These are phyloP conservation scores for Varecia variegata DNA, from an alignment of 2,797 vertebrate genomes.

Conservation along the genomic window DNA sequence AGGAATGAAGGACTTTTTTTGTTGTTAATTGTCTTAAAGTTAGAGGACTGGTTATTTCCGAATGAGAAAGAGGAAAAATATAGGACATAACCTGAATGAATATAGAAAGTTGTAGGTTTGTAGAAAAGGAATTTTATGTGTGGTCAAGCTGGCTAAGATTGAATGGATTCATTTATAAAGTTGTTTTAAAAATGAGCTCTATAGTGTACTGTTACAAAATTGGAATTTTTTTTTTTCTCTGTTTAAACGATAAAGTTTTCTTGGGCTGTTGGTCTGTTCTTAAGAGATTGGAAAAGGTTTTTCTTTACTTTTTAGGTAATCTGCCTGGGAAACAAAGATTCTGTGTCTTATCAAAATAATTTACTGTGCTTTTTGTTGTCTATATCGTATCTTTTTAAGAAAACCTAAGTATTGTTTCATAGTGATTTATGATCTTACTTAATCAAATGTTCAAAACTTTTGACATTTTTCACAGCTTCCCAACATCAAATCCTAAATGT, in stretches of 20 bases:
- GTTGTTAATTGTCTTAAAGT: background rate
- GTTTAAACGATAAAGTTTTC: background rate
- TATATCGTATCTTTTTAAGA: background rate
- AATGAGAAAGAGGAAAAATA: slow-evolving; percentile 14
- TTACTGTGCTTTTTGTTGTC: background rate
- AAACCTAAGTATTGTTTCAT: background rate
- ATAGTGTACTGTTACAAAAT: background rate
- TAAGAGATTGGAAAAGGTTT: background rate
- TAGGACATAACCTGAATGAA: background rate
- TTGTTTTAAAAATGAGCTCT: background rate
- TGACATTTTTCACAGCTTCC: background rate
- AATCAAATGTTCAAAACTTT: background rate
- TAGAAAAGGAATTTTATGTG: background rate
- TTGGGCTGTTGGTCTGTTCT: background rate
- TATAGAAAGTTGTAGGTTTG: background rate
- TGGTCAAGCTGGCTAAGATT: background rate
- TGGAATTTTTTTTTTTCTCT: background rate
- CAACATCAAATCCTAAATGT: background rate
- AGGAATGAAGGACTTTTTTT: background rate
- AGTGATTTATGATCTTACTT: background rate
- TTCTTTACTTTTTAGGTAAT: background rate
- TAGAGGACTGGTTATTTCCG: background rate
- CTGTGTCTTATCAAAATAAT: background rate
- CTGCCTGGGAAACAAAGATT: background rate
- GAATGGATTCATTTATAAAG: background rate